A percentile compares a stretch with the other conserved stretches of the same genome.
These are phyloP conservation scores for Odontesthes bonariensis DNA, from an alignment of 2,113 vertebrate species.

Conservation along the genomic window DNA sequence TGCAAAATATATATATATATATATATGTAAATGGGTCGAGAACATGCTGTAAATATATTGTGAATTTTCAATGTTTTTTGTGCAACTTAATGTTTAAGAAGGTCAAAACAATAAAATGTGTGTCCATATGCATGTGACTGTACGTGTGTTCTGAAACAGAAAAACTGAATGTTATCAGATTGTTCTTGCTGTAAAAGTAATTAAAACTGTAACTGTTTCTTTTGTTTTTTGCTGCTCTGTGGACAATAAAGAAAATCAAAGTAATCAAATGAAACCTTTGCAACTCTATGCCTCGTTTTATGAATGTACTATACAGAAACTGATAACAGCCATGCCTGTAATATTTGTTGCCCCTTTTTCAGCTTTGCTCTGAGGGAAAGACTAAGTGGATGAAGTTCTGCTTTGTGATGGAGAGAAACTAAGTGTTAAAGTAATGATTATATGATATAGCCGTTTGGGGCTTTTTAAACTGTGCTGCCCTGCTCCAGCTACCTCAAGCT, in stretches of 20 bases:
- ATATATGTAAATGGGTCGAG: too few relatives aligned
- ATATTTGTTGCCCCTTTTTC: background rate
- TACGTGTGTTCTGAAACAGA: conserved; percentile 3
- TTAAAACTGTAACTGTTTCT: background rate
- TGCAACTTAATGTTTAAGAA: background rate
- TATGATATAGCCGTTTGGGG: too few relatives aligned
- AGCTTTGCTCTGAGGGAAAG: too few relatives aligned
- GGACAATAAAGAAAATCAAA: background rate
- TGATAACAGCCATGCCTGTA: background rate
- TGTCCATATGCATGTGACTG: background rate
- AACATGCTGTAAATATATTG: background rate
- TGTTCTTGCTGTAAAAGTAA: background rate
- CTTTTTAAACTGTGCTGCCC: too few relatives aligned
- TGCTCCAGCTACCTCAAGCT: too few relatives aligned
- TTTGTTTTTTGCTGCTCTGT: background rate
- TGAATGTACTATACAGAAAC: background rate
- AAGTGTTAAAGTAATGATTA: too few relatives aligned
- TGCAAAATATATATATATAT: too few relatives aligned
- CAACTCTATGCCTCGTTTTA: background rate
- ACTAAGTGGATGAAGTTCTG: too few relatives aligned
- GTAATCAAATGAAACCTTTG: conserved; percentile 4
- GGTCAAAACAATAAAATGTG: background rate
- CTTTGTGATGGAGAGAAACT: too few relatives aligned
- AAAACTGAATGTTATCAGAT: background rate
- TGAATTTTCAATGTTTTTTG: conserved; percentile 5